Conservation (phyloP, 2,113 vertebrate species). For the Alexandromys fortis region DNA sequence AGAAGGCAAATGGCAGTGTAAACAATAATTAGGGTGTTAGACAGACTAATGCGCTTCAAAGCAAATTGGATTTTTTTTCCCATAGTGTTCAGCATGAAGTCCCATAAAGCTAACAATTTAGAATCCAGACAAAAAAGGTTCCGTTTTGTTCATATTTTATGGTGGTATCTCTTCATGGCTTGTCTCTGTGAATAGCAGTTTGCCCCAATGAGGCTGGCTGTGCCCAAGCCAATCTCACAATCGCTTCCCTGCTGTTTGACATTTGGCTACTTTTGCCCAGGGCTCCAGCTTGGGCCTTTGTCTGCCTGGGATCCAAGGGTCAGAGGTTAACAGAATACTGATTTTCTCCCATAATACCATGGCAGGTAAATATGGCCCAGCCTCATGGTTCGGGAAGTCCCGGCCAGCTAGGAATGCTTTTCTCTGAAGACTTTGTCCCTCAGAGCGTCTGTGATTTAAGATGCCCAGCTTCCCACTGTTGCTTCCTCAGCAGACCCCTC, state of each 20-base stretch:
- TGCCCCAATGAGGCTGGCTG: slow-evolving; percentile 69
- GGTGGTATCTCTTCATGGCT: slow-evolving; percentile 81
- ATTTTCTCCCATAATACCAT: slow-evolving; percentile 71
- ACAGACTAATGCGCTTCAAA: slow-evolving; percentile 89
- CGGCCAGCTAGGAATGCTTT: slow-evolving; percentile 70
- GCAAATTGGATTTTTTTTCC: slow-evolving; percentile 90
- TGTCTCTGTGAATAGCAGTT: slow-evolving; percentile 81
- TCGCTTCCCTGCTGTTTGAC: slow-evolving; percentile 72
- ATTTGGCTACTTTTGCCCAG: slow-evolving; percentile 73
- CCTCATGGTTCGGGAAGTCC: slow-evolving; percentile 57
- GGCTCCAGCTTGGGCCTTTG: slow-evolving; percentile 79
- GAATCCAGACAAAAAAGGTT: slow-evolving; percentile 84
- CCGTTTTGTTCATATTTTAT: slow-evolving; percentile 85
- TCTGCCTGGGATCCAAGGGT: slow-evolving; percentile 67
- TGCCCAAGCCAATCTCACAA: slow-evolving; percentile 70
- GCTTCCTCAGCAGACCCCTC: not conserved
- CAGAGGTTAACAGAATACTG: slow-evolving; percentile 79
- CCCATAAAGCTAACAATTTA: slow-evolving; percentile 89
- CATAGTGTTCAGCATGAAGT: slow-evolving; percentile 88
- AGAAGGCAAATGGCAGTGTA: slow-evolving; percentile 92
- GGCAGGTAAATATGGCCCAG: slow-evolving; percentile 74
- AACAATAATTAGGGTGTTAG: slow-evolving; percentile 92
- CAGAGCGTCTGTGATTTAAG: slow-evolving; percentile 55
- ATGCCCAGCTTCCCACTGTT: slow-evolving; percentile 53
- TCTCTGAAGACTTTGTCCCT: slow-evolving; percentile 68